Base-by-base conservation (phyloP, 1,140 invertebrate genomes). In the Drosophila sturtevanti region DNA sequence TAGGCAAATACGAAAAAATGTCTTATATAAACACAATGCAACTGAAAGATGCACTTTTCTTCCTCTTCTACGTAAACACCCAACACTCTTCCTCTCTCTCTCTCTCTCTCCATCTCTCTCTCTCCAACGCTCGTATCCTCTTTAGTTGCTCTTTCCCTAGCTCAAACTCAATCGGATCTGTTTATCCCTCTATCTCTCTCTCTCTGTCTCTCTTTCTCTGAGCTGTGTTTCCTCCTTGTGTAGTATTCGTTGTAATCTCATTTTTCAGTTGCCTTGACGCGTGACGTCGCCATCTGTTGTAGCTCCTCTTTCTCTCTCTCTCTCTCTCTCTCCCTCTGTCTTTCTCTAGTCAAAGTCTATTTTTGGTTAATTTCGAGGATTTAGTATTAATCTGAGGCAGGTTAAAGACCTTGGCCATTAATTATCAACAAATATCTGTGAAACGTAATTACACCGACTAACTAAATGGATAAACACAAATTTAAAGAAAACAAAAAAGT, bases 381-480 rank as follows among this genome's bases (percentile, higher is more conserved):
- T 78, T 69, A 78, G 67, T 78, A 75, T 70, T 38, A 66, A 51
- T 55, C 52, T 41, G 73, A 12, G 35, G 38, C 64, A 67, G 82
- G 82, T 86, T 69, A 81, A 81, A 86, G 81, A 86, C 82, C 82
- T 61, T 67, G 38, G 12, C 27, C 72, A 73, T 77, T 27, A 54
- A 67, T 80, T 73, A 38, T 38, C 21, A 38, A 59, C 27, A 31
- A 4, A 31, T n/a, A 31, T 31, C 27, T 31, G 4, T 0, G 7
- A 31, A 31, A 31, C 16, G 9, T 48, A 48, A 48, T 48, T 48
- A 48, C 41, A 48, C 18, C 4, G 16, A 4, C 16, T 48, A 48
- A 48, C 41, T 21, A 48, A 48, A 21, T 48, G 18, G 41, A 48
- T 48, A 48, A 48, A 48, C 14, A 31, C 34, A 48, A 48, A 44